These are phyloP conservation scores for Carcharodon carcharias DNA, from an alignment of 2,797 vertebrate species.

Conservation along the genomic window DNA sequence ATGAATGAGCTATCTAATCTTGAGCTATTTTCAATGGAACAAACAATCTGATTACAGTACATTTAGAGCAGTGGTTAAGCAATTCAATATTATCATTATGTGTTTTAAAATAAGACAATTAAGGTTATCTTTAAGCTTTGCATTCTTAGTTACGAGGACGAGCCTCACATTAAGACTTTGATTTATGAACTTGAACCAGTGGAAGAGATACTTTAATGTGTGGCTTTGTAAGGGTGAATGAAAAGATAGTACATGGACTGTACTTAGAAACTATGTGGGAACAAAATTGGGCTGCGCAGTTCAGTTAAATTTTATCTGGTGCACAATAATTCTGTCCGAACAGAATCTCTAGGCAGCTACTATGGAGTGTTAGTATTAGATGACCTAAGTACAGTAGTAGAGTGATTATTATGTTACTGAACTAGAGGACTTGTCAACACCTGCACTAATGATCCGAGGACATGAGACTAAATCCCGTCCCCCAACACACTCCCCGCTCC, in stretches of 20 bases:
- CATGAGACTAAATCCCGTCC: too few species aligned
- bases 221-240: background rate
- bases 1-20: background rate
- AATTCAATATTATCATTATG: background rate
- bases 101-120: background rate
- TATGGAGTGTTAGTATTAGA: background rate
- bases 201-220: background rate
- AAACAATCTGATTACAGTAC: background rate
- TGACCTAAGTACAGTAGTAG: background rate
- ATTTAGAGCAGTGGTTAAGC: background rate
- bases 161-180: background rate
- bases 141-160: background rate
- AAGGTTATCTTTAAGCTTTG: background rate
- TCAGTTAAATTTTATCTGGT: background rate
- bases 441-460: too few species aligned
- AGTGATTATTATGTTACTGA: background rate
- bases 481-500: too few species aligned
- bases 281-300: background rate
- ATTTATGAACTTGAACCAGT: background rate
- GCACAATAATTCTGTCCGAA: background rate
- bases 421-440: too few species aligned
- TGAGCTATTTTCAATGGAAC: background rate
- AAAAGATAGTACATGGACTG: background rate
- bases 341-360: background rate
- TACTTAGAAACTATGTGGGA: background rate